Base-by-base conservation (phyloP, 2,113 vertebrate genomes). In the Leucopsar rothschildi region DNA sequence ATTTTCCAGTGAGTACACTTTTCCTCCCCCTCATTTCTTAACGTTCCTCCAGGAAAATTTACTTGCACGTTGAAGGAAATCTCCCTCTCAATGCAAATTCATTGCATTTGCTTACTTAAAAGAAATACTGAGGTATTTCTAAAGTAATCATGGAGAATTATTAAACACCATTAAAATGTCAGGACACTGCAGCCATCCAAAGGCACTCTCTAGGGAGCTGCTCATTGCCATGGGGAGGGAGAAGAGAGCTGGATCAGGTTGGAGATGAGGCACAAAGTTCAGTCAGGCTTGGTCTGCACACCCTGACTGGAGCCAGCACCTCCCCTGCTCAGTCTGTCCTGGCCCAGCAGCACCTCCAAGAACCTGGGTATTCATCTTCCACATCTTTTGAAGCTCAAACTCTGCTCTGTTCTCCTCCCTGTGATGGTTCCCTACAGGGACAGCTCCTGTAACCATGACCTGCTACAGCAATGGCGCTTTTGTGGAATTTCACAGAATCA, bases 391-490 rank as follows among this genome's bases (percentile, higher is more conserved):
- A 35, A 85, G 24, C 44, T 78, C 23, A 4, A 90, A 45, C 11
- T 78, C 40, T 45, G n/a, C 24, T 73, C 14, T 66, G 6, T 6
- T 66, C 47, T 76, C 28, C 29, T 73, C 21, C 21, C 15, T 66
- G 22, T 1, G 27, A 11, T 72, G 59, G 49, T 7, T 28, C 31
- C 40, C 47, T 57, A 9, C 4, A 55, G 8, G 16, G 15, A 64
- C 3, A 59, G 7, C 19, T 45, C 21, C 65, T 66, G 3, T 0
- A 71, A 60, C 29, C 15, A 18, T 0, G 6, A 15, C 24, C 52
- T 52, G 52, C 24, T 28, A 31, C 23, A 64, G 55, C 64, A 71
- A 7, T 1, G 5, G 24, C 14, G 19, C 24, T 22, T 4, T 39
- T 19, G 2, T 8, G 18, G 65, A 79, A 39, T 49, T 31, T 23